Evolutionary conservation across 2,888 invertebrate genomes (phyloP).

Genomic region (Pseudeuparius sepicola): DNA sequence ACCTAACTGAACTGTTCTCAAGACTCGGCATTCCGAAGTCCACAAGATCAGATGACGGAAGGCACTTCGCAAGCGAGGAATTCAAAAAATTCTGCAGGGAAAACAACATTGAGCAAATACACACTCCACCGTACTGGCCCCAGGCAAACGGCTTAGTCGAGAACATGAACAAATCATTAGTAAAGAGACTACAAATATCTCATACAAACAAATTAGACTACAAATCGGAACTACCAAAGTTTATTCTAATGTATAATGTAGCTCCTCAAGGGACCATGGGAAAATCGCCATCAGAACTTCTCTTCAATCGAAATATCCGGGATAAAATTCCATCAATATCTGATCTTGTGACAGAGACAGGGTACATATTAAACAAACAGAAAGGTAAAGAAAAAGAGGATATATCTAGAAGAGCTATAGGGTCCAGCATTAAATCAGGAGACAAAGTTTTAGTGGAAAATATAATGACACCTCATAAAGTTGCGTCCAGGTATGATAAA

Average conservation of each 20-base stretch:
- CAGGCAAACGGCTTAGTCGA: slow-evolving; percentile 29
- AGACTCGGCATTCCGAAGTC: slow-evolving; percentile 15
- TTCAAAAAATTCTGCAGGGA: too few species aligned
- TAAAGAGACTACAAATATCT: slow-evolving; percentile 21
- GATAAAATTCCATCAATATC: slow-evolving; percentile 23
- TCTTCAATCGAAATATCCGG: slow-evolving; percentile 21
- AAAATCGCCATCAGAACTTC: slow-evolving; percentile 24
- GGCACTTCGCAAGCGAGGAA: too few species aligned
- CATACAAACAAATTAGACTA: slow-evolving; percentile 18
- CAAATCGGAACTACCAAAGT: slow-evolving; percentile 20
- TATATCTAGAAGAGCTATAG: slow-evolving; percentile 18
- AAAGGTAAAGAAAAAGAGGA: slow-evolving; percentile 24
- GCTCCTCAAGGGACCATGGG: slow-evolving; percentile 27
- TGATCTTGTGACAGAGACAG: slow-evolving; percentile 12
- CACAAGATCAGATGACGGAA: slow-evolving; percentile 19
- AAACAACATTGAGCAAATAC: too few species aligned
- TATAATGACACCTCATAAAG: slow-evolving; percentile 12
- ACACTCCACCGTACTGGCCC: slow-evolving; percentile 20
- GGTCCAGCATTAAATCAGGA: slow-evolving; percentile 15
- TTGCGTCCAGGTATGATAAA: background rate
- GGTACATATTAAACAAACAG: slow-evolving; percentile 22
- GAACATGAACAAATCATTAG: slow-evolving; percentile 25
- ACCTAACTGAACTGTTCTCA: slow-evolving; percentile 15
- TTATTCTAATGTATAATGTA: slow-evolving; percentile 20
- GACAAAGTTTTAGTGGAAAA: slow-evolving; percentile 17